These are phyloP conservation scores for Caenorhabditis brenneri DNA, from an alignment of 1,140 invertebrate genomes.

Conservation along the genomic window DNA sequence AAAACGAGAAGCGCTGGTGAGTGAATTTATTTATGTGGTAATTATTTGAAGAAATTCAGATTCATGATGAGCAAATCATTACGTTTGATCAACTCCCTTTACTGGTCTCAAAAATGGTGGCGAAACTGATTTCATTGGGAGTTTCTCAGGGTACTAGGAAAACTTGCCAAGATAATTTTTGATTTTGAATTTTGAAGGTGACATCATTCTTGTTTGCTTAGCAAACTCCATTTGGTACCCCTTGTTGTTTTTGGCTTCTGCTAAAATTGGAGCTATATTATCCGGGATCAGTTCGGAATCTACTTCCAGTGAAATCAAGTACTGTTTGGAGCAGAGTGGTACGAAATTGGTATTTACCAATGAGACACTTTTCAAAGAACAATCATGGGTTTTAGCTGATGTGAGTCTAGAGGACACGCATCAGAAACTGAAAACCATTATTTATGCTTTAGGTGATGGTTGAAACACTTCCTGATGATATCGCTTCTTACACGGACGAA, in stretches of 20 bases:
- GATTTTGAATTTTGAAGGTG: not conserved
- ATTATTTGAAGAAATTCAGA: not conserved
- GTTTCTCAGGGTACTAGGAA: not conserved
- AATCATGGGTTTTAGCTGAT: not conserved
- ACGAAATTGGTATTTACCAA: slow-evolving; percentile 31
- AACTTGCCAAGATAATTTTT: not conserved
- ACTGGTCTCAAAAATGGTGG: not conserved
- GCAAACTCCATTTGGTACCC: slow-evolving; percentile 56
- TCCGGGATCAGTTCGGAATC: slow-evolving; percentile 56
- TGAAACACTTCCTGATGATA: not conserved
- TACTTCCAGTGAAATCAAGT: slow-evolving; percentile 54
- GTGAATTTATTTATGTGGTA: not conserved
- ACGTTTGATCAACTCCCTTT: not conserved
- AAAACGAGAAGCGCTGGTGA: not conserved
- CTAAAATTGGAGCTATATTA: slow-evolving; percentile 57
- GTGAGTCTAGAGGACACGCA: not conserved
- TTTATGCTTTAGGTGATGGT: not conserved
- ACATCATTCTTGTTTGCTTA: slow-evolving; percentile 23
- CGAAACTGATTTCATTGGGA: not conserved
- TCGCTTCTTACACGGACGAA: not conserved
- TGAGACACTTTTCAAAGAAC: not conserved
- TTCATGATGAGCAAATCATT: not conserved
- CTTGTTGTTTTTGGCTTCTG: slow-evolving; percentile 58
- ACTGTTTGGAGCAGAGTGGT: slow-evolving; percentile 7
- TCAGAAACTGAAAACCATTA: not conserved